Conservation (phyloP, 2,888 invertebrate species). For the Tuberolachnus salignus region DNA sequence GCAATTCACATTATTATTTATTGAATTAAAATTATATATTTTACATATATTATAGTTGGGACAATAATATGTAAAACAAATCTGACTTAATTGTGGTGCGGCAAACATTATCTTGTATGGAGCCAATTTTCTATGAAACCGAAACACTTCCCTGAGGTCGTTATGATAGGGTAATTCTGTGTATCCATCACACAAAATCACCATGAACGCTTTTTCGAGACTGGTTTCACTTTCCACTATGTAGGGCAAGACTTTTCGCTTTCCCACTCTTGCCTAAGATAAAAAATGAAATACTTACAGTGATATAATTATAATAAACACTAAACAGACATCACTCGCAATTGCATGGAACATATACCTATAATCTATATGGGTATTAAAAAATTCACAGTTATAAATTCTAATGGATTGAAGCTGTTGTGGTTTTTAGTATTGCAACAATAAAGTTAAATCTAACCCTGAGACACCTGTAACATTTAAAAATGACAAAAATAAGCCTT, state of each 20-base stretch:
- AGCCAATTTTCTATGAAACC: slow-evolving; percentile 74
- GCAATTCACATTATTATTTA: slow-evolving; percentile 20
- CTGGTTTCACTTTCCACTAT: slow-evolving; percentile 65
- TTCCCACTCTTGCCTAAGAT: slow-evolving; percentile 62
- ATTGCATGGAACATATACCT: no score
- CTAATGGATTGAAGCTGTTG: no score
- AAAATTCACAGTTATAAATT: no score
- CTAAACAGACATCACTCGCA: no score
- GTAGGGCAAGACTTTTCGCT: slow-evolving; percentile 62
- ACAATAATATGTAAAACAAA: not conserved
- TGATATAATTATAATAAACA: not conserved
- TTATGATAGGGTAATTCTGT: slow-evolving; percentile 61
- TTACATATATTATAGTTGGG: slow-evolving; percentile 44
- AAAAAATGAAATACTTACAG: slow-evolving; percentile 56
- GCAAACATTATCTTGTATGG: slow-evolving; percentile 78
- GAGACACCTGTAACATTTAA: no score
- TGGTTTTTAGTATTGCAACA: no score
- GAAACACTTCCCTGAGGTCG: slow-evolving; percentile 64
- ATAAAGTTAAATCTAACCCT: no score
- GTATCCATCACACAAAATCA: slow-evolving; percentile 67
- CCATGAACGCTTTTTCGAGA: slow-evolving; percentile 67
- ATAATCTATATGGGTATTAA: no score
- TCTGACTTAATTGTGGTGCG: slow-evolving; percentile 61
- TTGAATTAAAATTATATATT: no score
- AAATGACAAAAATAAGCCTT: no score